Percentiles rank a stretch among this genome's conserved stretches.
phyloP scores from a whole-genome alignment of 1,140 invertebrate species.

The Colletes gigas region DNA sequence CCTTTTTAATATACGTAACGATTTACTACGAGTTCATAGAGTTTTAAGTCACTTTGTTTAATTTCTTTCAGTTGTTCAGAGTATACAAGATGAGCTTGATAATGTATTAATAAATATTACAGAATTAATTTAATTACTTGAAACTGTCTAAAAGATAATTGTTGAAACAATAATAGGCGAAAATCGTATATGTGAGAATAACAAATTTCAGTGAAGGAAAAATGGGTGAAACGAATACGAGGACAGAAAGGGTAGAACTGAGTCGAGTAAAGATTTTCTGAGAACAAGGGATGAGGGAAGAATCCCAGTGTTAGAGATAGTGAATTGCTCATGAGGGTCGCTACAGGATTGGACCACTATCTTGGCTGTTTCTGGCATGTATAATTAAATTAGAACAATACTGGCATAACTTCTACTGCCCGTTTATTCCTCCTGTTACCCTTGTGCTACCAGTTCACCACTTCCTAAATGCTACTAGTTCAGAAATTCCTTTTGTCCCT shows the following conservation, averaged over 20 bases:
- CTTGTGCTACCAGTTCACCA: slow-evolving; percentile 57
- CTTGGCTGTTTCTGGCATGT: slow-evolving; percentile 68
- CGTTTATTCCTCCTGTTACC: slow-evolving; percentile 30
- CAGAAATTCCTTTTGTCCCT: slow-evolving; percentile 45
- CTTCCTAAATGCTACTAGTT: slow-evolving; percentile 64
- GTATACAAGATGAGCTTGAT: too few species aligned
- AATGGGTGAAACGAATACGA: not conserved
- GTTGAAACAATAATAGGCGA: not conserved
- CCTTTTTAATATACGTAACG: too few species aligned
- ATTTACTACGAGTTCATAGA: too few species aligned
- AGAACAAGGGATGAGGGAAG: not conserved
- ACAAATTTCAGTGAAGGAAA: not conserved
- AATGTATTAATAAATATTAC: too few species aligned
- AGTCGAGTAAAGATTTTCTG: not conserved
- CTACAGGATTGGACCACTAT: slow-evolving; percentile 60
- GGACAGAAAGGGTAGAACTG: not conserved
- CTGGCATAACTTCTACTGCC: slow-evolving; percentile 69
- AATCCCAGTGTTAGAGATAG: slow-evolving; percentile 45
- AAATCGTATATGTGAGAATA: not conserved
- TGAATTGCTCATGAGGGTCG: slow-evolving; percentile 51
- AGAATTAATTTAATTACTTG: too few species aligned
- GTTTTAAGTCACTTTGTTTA: too few species aligned
- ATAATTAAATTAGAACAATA: slow-evolving; percentile 79
- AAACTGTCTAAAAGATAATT: not conserved
- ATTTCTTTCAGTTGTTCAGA: too few species aligned